Evolutionary conservation across 1,140 invertebrate genomes (phyloP), one percentile per base, ranked within the genome.

Genomic region (Euura lappo): DNA sequence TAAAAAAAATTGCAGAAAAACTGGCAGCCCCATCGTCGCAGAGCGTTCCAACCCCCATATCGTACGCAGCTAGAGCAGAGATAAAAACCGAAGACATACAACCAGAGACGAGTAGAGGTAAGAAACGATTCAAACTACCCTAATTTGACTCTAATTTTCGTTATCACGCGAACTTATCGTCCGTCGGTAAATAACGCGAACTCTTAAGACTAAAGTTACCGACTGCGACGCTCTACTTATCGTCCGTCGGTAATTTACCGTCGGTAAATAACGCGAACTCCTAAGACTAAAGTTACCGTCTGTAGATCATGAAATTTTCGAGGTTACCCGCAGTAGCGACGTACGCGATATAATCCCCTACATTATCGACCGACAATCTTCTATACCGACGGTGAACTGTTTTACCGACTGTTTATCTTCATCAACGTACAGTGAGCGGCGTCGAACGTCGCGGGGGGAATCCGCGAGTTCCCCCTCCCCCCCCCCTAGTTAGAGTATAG

Each of bases 31-130:
- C 88, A 47, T 83, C 88, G 13, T 81, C 86, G 44, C 88, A 88
- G 77, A 71, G 80, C 51, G 82, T 83, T 67, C 83, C 82, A 43
- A 79, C 79, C 68, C 83, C 84, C 69, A 84, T 85, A 76, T 74
- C 86, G 73, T 85, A 88, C 28, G 79, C 85, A 68, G 77, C 87
- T 72, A 85, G 86, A 75, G 81, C 86, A 73, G 87, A 87, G 70
- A 86, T 89, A 68, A 89, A 89, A 75, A 88, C 87, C 72, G 89
- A 89, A 71, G 84, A 81, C 60, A 82, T 88, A 64, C 83, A 87
- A 46, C 78, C 83, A 0, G 88, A 89, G 78, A 80, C 79, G 73
- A 86, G 82, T 78, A 89, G 88, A 85, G 88, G 88, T 89, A 85
- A 74, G 84, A 71, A 47, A 73, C 45, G 11, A 44, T 70, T 11